phyloP scores from a whole-genome alignment of 2,888 invertebrate genomes.

The Steinernema hermaphroditum region DNA sequence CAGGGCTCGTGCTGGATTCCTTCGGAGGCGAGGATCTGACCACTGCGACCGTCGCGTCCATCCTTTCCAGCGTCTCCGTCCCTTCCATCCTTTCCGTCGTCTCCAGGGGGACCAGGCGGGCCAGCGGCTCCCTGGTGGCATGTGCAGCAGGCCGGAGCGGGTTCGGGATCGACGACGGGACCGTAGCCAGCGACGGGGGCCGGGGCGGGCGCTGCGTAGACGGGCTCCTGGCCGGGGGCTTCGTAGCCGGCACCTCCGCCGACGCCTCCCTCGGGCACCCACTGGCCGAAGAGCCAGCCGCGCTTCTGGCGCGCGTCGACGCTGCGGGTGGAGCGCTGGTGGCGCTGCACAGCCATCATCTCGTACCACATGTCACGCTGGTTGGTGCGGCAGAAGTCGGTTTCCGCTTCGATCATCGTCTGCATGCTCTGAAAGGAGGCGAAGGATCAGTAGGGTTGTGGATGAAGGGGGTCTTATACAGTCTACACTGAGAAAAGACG shows the following conservation, averaged over 20 bases:
- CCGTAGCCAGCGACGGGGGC: constrained; percentile 35
- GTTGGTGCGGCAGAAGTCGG: constrained; percentile 55
- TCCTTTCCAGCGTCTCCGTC: constrained; percentile 45
- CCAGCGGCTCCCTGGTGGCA: constrained; percentile 27
- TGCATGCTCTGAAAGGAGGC: constrained; percentile 37
- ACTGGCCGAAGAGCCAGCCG: constrained; percentile 51
- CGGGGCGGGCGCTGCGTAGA: constrained; percentile 29
- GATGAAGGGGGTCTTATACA: no score
- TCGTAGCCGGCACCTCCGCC: constrained; percentile 34
- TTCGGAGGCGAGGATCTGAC: constrained; percentile 40
- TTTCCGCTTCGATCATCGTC: constrained; percentile 40
- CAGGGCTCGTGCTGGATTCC: constrained; percentile 56
- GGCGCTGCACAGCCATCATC: constrained; percentile 49
- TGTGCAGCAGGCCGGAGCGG: constrained; percentile 35
- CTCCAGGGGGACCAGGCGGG: constrained; percentile 45
- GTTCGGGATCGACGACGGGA: constrained; percentile 37
- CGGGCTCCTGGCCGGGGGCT: constrained; percentile 37
- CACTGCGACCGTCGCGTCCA: constrained; percentile 44
- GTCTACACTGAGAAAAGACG: no score
- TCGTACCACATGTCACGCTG: constrained; percentile 61
- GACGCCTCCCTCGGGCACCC: constrained; percentile 41
- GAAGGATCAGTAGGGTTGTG: background rate
- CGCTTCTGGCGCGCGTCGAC: constrained; percentile 37
- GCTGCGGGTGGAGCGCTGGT: constrained; percentile 35
- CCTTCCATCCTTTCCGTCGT: constrained; percentile 52